These are phyloP conservation scores for Crax fasciolata DNA, from an alignment of 2,797 vertebrate genomes.

Conservation along the genomic window DNA sequence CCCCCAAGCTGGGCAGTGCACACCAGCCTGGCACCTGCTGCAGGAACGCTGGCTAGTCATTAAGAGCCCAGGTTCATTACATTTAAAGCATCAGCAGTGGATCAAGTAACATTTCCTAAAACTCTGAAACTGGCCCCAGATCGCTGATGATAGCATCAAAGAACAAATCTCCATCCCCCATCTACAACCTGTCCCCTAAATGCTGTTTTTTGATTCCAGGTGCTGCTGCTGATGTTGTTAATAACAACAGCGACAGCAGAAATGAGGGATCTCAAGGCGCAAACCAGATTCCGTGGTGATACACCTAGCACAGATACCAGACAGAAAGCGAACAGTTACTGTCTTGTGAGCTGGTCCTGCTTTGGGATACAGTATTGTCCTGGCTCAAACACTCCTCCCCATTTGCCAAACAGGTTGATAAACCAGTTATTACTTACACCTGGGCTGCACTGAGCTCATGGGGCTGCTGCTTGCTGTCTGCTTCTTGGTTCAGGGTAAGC, in stretches of 20 bases:
- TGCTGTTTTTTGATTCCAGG: not conserved
- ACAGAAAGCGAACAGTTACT: not conserved
- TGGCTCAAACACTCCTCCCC: not conserved
- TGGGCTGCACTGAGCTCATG: not conserved
- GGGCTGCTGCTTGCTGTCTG: slow-evolving; percentile 8
- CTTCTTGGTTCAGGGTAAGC: not conserved
- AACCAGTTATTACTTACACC: not conserved
- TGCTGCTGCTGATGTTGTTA: not conserved
- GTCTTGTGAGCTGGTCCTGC: not conserved
- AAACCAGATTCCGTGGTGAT: not conserved
- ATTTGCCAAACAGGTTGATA: not conserved
- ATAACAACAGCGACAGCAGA: not conserved
- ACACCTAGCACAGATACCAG: not conserved
- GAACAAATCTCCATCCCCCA: not conserved
- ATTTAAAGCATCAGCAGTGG: not conserved
- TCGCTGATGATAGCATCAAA: not conserved
- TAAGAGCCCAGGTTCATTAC: not conserved
- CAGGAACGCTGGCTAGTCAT: accelerated
- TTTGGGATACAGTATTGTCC: not conserved
- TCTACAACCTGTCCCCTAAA: not conserved
- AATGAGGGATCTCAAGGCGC: not conserved
- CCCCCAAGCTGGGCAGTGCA: not conserved
- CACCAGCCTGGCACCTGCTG: not conserved
- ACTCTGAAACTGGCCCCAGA: not conserved
- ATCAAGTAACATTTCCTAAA: not conserved